A percentile compares a stretch with the other conserved stretches of the same genome.
phyloP scores from a whole-genome alignment of 2,888 invertebrate species.

The Melipona beecheii region DNA sequence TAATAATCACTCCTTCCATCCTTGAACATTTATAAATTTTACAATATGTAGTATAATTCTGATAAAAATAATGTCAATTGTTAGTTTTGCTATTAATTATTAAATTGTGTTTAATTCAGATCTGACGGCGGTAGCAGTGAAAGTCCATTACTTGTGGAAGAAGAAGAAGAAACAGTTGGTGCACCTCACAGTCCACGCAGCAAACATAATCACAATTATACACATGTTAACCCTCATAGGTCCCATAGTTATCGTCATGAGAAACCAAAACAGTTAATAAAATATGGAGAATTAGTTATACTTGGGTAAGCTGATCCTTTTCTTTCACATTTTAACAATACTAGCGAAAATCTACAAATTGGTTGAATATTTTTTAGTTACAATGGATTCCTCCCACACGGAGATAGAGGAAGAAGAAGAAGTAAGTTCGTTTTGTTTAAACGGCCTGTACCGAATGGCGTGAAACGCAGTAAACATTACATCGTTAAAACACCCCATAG shows the following conservation, averaged over 20 bases:
- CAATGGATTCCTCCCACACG: slow-evolving; percentile 96
- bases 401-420: slow-evolving; percentile 95
- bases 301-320: slow-evolving; percentile 89
- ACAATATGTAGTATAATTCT: not conserved
- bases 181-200: slow-evolving; percentile 82
- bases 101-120: slow-evolving; percentile 70
- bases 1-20: not conserved
- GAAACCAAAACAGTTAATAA: slow-evolving; percentile 91
- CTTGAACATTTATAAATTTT: not conserved
- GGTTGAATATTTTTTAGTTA: slow-evolving; percentile 87
- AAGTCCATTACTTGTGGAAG: slow-evolving; percentile 83
- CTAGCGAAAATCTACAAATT: not conserved
- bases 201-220: slow-evolving; percentile 80
- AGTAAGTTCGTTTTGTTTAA: slow-evolving; percentile 97
- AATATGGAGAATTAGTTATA: slow-evolving; percentile 97
- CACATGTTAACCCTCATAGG: slow-evolving; percentile 78
- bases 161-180: slow-evolving; percentile 82
- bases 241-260: slow-evolving; percentile 88
- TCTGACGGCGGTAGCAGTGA: slow-evolving; percentile 83
- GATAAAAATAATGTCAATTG: not conserved
- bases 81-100: slow-evolving; percentile 6
- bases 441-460: slow-evolving; percentile 94
- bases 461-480: slow-evolving; percentile 97
- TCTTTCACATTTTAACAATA: not conserved
- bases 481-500: slow-evolving; percentile 98